phyloP scores from a whole-genome alignment of 2,113 vertebrate species.

The Mesoclemmys tuberculata region DNA sequence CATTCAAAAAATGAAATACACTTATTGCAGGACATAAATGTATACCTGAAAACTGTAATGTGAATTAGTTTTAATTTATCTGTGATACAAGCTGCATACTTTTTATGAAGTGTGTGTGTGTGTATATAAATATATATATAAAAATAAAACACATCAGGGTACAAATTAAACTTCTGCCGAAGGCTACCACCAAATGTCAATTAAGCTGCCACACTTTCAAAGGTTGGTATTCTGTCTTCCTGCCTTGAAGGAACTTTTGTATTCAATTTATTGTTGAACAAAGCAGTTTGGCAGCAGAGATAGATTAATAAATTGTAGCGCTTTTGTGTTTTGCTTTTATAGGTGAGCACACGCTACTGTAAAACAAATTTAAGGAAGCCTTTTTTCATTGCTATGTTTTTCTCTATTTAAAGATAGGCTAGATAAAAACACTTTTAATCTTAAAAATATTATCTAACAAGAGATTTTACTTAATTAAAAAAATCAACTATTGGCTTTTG shows the following conservation, averaged over 20 bases:
- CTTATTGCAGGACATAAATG: slow-evolving; percentile 34
- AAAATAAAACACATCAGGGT: background rate
- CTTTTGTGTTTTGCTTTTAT: slow-evolving; percentile 38
- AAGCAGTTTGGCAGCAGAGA: slow-evolving; percentile 72
- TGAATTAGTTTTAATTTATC: slow-evolving; percentile 64
- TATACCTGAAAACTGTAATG: slow-evolving; percentile 53
- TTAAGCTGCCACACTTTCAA: slow-evolving; percentile 74
- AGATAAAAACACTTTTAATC: background rate
- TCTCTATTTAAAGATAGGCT: slow-evolving; percentile 44
- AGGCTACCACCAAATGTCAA: slow-evolving; percentile 74
- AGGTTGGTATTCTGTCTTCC: slow-evolving; percentile 65
- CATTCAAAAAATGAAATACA: slow-evolving; percentile 50
- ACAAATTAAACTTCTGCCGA: slow-evolving; percentile 71
- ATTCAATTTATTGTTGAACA: slow-evolving; percentile 79
- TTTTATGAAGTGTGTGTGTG: slow-evolving; percentile 53
- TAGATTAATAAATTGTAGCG: slow-evolving; percentile 75
- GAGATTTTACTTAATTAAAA: slow-evolving; percentile 40
- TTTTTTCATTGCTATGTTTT: slow-evolving; percentile 43
- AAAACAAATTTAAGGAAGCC: slow-evolving; percentile 65
- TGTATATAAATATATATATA: slow-evolving; percentile 51
- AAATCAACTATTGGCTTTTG: slow-evolving; percentile 46
- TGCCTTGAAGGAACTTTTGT: slow-evolving; percentile 72
- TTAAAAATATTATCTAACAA: slow-evolving; percentile 45
- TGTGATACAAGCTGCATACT: slow-evolving; percentile 37
- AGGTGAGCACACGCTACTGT: slow-evolving; percentile 64